Evolutionary conservation across 1,140 invertebrate genomes (phyloP), one percentile per base, ranked within the genome.

Genomic region (Cydia amplana): DNA sequence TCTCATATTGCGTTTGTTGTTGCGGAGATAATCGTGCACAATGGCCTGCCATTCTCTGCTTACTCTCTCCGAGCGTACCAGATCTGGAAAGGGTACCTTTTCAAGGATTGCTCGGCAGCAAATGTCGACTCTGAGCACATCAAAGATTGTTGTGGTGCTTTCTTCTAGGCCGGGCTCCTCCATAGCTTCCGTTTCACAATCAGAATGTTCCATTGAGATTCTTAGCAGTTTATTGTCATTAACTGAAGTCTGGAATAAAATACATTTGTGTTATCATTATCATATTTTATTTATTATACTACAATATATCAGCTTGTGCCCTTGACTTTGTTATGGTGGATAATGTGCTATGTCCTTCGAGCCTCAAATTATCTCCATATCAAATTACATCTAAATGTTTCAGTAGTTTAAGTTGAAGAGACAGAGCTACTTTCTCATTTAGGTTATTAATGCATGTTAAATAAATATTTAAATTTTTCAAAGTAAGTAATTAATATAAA

Each of bases 1-100:
- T 60, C 20, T 60, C 55, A 60, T 60, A 23, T 60, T 60, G 18
- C 55, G 55, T 23, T 60, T 60, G 55, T 60, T 60, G 6, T 60
- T 10, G 1, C 55, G 55, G 6, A 60, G 55, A 23, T 60, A 60
- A 2, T 60, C 55, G 23, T 60, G 55, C 10, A 23, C 20, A 9
- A 23, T 60, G 9, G 20, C 55, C 55, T 60, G 55, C 55, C 55
- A 60, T 23, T 60, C 18, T 20, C 18, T 20, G 20, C 55, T 60
- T 23, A 60, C 55, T 60, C 55, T 20, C 20, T 60, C 55, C 23
- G 55, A 20, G 4, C 55, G 18, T 23, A 60, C 55, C 7, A 60
- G 20, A 9, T 60, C 55, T 0, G 55, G 55, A 23, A 60, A 60
- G 4, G 55, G 55, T n/a, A 60, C 1, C 10, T 60, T 60, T 9